A percentile compares a stretch with the other conserved stretches of the same genome.
phyloP scores from a whole-genome alignment of 2,113 vertebrate genomes.

The Embiotoca jacksoni region DNA sequence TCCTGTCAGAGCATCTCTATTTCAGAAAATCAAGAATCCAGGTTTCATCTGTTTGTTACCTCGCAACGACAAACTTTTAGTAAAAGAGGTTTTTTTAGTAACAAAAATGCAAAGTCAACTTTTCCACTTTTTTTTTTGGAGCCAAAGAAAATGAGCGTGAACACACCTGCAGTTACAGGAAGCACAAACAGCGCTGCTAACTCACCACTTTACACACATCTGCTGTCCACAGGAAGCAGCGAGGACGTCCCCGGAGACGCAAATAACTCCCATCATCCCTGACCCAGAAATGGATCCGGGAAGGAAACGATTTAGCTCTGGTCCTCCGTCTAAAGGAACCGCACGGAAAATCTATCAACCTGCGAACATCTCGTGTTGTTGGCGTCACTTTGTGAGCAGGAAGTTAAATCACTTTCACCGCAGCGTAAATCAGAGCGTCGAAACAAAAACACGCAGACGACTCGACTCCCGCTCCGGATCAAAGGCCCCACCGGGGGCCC shows the following conservation, averaged over 20 bases:
- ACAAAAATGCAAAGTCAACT: conserved; percentile 52
- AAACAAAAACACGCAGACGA: too few species aligned
- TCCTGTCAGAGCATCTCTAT: too few species aligned
- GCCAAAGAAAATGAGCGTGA: conserved; percentile 24
- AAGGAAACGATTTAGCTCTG: conserved; percentile 60
- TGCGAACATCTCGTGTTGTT: neutral
- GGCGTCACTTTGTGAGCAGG: neutral
- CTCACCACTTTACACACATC: conserved; percentile 53
- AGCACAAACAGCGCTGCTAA: conserved; percentile 23
- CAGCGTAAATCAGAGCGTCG: neutral
- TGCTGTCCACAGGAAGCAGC: conserved; percentile 47
- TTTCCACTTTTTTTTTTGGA: conserved; percentile 18
- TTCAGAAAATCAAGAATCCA: neutral
- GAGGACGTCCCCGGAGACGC: conserved; percentile 37
- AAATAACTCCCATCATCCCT: conserved; percentile 47
- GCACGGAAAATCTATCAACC: conserved; percentile 9
- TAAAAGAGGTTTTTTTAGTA: conserved; percentile 9
- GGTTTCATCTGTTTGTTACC: neutral
- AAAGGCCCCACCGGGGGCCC: conserved; percentile 3
- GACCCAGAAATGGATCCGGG: conserved; percentile 43
- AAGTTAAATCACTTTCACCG: neutral
- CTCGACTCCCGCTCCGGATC: neutral
- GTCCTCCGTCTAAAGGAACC: too few species aligned
- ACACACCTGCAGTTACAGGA: conserved; percentile 57
- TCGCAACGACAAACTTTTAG: conserved; percentile 6